Evolutionary conservation across 2,888 invertebrate genomes (phyloP).

Genomic region (Dorcus hopei): DNA sequence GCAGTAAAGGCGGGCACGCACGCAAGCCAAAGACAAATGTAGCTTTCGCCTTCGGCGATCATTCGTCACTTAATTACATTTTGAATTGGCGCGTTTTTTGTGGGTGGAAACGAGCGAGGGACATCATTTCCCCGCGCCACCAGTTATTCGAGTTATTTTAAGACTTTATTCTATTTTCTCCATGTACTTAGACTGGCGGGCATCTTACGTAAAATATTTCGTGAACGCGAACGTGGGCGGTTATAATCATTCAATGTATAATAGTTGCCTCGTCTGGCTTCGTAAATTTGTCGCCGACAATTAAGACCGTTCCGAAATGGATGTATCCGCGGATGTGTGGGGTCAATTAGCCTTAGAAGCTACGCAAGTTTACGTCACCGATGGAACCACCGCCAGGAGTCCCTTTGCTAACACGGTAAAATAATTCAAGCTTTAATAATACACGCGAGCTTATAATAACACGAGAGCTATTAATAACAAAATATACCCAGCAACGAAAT

Average conservation of each 20-base stretch:
- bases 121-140: neutral
- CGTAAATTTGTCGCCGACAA: no score
- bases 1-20: no score
- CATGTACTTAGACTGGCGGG: neutral
- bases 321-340: slow-evolving; percentile 78
- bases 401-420: slow-evolving; percentile 82
- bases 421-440: no score
- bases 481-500: neutral
- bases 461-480: neutral
- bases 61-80: no score
- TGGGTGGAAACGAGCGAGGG: no score
- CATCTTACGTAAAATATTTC: neutral
- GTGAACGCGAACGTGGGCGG: neutral
- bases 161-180: neutral
- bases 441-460: no score
- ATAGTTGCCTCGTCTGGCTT: no score
- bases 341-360: slow-evolving; percentile 85
- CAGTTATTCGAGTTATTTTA: neutral
- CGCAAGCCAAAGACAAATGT: no score
- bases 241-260: no score
- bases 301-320: slow-evolving; percentile 49
- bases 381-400: slow-evolving; percentile 74
- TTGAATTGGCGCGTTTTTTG: no score
- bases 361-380: slow-evolving; percentile 79
- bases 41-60: no score